Evolutionary conservation across 2,113 vertebrate species (phyloP).

Genomic region (Pollimyrus isidori): DNA sequence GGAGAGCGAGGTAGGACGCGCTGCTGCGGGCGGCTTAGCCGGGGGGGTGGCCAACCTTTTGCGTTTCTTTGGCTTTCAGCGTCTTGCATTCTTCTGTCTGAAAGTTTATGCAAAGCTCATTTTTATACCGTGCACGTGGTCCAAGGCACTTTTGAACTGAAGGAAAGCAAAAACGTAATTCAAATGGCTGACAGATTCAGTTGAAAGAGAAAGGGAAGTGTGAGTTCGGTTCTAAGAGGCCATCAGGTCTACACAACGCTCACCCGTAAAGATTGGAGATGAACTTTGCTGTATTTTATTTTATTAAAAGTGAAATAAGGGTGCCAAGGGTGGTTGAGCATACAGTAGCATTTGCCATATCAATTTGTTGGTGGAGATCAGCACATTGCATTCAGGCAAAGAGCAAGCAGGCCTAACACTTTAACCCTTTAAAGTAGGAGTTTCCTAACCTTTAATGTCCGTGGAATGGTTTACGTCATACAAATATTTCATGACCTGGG

Average conservation of each 20-base stretch:
- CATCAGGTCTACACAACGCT: neutral
- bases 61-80: neutral
- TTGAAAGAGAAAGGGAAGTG: neutral
- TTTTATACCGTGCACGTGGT: neutral
- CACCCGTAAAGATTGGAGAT: neutral
- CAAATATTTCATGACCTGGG: neutral
- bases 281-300: neutral
- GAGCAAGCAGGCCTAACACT: neutral
- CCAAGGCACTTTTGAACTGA: neutral
- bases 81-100: neutral
- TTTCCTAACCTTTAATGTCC: neutral
- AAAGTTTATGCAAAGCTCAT: neutral
- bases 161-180: neutral
- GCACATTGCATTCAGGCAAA: neutral
- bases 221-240: neutral
- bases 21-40: neutral
- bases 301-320: neutral
- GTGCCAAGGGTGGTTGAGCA: neutral
- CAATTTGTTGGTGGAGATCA: neutral
- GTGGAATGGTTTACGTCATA: neutral
- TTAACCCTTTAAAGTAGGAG: neutral
- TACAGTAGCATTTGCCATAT: neutral
- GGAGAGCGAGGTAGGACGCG: slow-evolving; percentile 62
- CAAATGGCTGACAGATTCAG: neutral
- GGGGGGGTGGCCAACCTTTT: neutral